phyloP scores from a whole-genome alignment of 92 coral and sea anemone species.

The Parazoanthus darwini region DNA sequence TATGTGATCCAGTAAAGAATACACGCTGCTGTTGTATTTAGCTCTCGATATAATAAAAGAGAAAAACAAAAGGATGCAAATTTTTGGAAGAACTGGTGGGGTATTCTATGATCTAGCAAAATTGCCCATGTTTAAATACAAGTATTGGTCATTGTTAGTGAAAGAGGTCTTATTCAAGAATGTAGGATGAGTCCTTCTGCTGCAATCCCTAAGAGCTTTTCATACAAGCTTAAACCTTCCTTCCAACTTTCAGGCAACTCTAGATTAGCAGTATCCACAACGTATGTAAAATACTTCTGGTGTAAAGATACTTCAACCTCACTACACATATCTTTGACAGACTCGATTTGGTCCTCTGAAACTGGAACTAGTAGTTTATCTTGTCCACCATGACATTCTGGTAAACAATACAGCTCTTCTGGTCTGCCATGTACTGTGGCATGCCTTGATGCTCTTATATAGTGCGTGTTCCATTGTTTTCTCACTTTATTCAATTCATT shows the following conservation, averaged over 20 bases:
- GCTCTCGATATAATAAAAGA: constrained; percentile 11
- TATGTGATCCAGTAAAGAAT: constrained; percentile 22
- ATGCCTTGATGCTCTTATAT: constrained; percentile 8
- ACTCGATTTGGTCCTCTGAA: neutral
- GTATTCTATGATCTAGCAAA: neutral
- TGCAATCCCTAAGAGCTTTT: neutral
- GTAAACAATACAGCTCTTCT: neutral
- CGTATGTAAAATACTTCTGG: neutral
- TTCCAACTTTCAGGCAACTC: neutral
- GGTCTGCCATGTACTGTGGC: neutral
- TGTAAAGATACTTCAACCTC: neutral
- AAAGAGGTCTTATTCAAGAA: neutral
- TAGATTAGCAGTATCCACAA: neutral
- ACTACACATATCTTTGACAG: neutral
- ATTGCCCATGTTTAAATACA: neutral
- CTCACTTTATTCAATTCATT: constrained; percentile 33
- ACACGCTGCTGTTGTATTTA: constrained; percentile 24
- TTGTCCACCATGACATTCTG: constrained; percentile 9
- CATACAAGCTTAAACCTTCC: neutral
- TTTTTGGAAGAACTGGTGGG: constrained; percentile 27
- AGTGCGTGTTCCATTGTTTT: neutral
- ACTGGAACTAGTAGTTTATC: neutral
- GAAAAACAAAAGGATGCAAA: constrained; percentile 28
- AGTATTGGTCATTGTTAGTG: neutral
- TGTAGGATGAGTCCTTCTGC: neutral